Conservation (phyloP, 2,888 invertebrate species). For the Muschampia plurimacula region DNA sequence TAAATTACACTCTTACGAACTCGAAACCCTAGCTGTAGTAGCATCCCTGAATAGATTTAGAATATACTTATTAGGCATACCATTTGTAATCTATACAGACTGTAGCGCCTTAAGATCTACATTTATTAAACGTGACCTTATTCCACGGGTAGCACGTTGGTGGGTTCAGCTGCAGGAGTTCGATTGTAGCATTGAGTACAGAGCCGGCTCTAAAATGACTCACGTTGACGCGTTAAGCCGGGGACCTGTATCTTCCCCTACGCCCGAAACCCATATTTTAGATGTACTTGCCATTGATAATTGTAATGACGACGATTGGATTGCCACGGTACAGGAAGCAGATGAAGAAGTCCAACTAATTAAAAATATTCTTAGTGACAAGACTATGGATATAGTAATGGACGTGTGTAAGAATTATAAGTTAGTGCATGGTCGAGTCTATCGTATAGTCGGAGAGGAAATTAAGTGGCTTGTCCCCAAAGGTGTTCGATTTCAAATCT, state of each 20-base stretch:
- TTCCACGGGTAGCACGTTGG: neutral
- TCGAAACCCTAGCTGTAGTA: neutral
- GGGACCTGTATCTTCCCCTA: neutral
- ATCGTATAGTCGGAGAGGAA: slow-evolving; percentile 37
- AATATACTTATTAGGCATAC: neutral
- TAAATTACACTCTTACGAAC: neutral
- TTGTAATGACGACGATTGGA: slow-evolving; percentile 9
- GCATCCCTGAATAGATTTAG: neutral
- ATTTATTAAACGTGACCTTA: neutral
- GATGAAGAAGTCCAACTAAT: slow-evolving; percentile 8
- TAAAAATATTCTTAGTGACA: slow-evolving; percentile 13
- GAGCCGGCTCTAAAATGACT: neutral
- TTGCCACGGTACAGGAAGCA: slow-evolving; percentile 11
- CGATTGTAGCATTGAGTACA: slow-evolving; percentile 1
- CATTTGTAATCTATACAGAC: neutral
- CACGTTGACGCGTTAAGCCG: slow-evolving; percentile 13
- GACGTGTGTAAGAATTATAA: slow-evolving; percentile 45
- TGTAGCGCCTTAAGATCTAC: neutral
- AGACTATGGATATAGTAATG: slow-evolving; percentile 1
- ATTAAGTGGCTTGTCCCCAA: slow-evolving; percentile 48
- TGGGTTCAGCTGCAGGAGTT: neutral
- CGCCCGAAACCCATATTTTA: slow-evolving; percentile 6
- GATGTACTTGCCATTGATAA: slow-evolving; percentile 11
- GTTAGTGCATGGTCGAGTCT: slow-evolving; percentile 42
- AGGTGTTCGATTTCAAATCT: slow-evolving; percentile 46